A percentile compares a stretch with the other conserved stretches of the same genome.
These are phyloP conservation scores for Cichladusa arquata DNA, from an alignment of 2,113 vertebrate species.

Conservation along the genomic window DNA sequence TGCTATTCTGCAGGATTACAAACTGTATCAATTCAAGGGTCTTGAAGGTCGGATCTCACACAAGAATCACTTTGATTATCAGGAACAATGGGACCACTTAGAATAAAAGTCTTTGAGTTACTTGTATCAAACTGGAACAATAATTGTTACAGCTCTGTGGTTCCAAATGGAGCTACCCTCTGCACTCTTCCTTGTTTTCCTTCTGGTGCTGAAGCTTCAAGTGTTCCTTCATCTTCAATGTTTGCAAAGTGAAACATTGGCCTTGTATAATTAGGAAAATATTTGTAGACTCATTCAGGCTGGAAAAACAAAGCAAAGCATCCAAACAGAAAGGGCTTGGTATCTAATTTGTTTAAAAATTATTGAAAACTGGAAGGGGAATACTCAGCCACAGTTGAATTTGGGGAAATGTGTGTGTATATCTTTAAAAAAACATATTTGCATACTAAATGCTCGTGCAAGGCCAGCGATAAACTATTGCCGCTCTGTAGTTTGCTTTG, in stretches of 20 bases:
- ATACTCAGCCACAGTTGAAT: slow-evolving; percentile 10
- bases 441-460: neutral
- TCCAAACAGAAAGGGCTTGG: slow-evolving; percentile 18
- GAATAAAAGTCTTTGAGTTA: slow-evolving; percentile 50
- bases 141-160: slow-evolving; percentile 60
- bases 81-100: slow-evolving; percentile 33
- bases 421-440: neutral
- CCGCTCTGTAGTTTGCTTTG: slow-evolving; percentile 25
- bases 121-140: slow-evolving; percentile 66
- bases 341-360: slow-evolving; percentile 64
- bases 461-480: slow-evolving; percentile 37
- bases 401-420: neutral
- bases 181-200: slow-evolving; percentile 61
- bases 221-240: slow-evolving; percentile 69
- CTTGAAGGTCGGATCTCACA: slow-evolving; percentile 16
- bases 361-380: slow-evolving; percentile 4
- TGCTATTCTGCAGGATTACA: slow-evolving; percentile 51
- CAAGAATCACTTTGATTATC: slow-evolving; percentile 61
- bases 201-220: slow-evolving; percentile 78
- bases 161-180: slow-evolving; percentile 61
- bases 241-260: slow-evolving; percentile 60
- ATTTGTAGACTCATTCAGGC: slow-evolving; percentile 61
- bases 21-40: neutral
- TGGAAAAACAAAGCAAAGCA: slow-evolving; percentile 46
- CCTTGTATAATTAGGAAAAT: slow-evolving; percentile 59